These are phyloP conservation scores for Oxystoma pomonae DNA, from an alignment of 2,888 invertebrate species.

Conservation along the genomic window DNA sequence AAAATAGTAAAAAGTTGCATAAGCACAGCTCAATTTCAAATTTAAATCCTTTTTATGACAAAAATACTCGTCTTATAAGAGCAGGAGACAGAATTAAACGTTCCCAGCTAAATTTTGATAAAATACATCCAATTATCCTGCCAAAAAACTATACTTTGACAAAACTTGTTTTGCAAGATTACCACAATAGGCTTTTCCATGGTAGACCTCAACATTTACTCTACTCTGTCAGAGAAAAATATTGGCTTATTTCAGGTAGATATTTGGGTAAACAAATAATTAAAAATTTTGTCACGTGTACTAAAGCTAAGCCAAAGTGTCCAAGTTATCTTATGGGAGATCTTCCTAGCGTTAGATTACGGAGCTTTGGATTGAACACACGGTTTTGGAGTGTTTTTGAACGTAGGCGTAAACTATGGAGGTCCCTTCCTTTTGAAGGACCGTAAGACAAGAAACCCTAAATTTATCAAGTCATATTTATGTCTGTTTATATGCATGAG, in stretches of 20 bases:
- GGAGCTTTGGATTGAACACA: too few relatives aligned
- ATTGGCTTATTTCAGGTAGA: conserved; percentile 11
- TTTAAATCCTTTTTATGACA: conserved; percentile 15
- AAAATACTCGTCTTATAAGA: conserved; percentile 23
- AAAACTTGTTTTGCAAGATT: conserved; percentile 6
- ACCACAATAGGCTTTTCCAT: conserved; percentile 11
- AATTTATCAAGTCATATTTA: conserved; percentile 23
- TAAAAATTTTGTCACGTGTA: conserved; percentile 11
- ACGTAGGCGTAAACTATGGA: conserved; percentile 7
- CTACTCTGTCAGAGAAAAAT: conserved; percentile 16
- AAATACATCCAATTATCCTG: conserved; percentile 30
- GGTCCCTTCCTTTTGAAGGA: conserved; percentile 10
- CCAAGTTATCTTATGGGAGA: conserved; percentile 4
- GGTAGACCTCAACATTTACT: conserved; percentile 13
- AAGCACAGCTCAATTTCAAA: conserved; percentile 6
- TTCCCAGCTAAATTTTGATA: conserved; percentile 1
- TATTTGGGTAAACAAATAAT: conserved; percentile 4
- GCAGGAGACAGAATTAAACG: conserved; percentile 30
- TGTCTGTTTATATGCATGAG: conserved; percentile 26
- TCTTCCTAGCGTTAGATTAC: not conserved
- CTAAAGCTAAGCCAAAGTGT: conserved; percentile 5
- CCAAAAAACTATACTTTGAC: conserved; percentile 18
- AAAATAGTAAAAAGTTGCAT: not conserved
- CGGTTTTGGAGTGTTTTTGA: conserved; percentile 1
- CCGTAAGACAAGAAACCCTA: conserved; percentile 18